Evolutionary conservation across 2,888 invertebrate species (phyloP), one percentile per base, ranked within the genome.

Genomic region (Melanostoma mellinum): DNA sequence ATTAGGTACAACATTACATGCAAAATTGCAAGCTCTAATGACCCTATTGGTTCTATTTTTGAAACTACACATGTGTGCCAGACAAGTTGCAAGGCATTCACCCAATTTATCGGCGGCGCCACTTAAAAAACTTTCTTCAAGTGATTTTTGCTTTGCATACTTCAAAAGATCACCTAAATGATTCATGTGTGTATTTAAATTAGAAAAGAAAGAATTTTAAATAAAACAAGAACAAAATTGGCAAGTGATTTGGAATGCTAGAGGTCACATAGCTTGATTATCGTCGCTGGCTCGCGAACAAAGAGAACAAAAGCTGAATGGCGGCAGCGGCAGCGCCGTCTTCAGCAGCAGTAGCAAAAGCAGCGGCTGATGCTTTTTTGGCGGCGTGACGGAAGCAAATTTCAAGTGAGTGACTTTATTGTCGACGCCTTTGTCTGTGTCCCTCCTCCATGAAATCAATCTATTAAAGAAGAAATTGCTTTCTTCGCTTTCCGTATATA

Each of bases 161-260:
- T 60, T 76, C 44, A 76, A 77, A 72, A 73, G 68, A 82, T 82
- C 82, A 77, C 68, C 56, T 32, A 55, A 63, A 68, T 82, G 82
- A 82, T 72, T 78, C 82, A 82, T 82, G 42, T 48, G 69, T 69
- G 46, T 48, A 73, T 69, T 82, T 78, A 78, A 82, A 65, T 78
- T 82, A 78, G 78, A 82, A 75, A 56, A 72, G 6, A 56, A 61
- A 60, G 42, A 46, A 50, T 30, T 3, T 6, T 3, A 3, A 10
- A 52, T 10, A 36, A 20, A 33, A 32, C 0, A 61, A n/a, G 35
- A 60, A 38, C 20, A 20, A 67, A 74, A 58, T 84, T 79, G 84
- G 74, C 74, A 84, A 78, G 60, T 40, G 55, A 53, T 67, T 46
- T 65, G 71, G 74, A 84, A 75, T 84, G 35, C 46, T 84, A 79